Conservation (phyloP, 2,888 invertebrate species). For the Diachrysia chrysitis region DNA sequence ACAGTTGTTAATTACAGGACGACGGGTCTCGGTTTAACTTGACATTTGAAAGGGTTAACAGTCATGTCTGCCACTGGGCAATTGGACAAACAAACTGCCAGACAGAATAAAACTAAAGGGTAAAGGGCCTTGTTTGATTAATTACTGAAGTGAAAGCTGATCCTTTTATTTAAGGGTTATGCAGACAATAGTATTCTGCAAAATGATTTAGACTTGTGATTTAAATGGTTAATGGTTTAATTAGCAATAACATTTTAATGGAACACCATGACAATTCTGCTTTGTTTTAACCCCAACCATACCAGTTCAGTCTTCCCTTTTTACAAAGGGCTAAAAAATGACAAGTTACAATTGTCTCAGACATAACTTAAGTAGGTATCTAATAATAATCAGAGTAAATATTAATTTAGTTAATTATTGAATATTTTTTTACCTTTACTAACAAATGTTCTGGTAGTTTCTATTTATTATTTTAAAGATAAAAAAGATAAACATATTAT, state of each 20-base stretch:
- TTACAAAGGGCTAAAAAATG: too few species aligned
- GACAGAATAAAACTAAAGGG: constrained; percentile 72
- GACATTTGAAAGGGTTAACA: constrained; percentile 65
- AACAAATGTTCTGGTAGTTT: too few species aligned
- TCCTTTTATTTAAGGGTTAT: constrained; percentile 53
- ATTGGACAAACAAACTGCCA: constrained; percentile 72
- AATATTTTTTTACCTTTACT: too few species aligned
- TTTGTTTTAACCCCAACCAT: neutral
- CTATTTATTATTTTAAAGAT: too few species aligned
- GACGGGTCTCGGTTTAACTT: constrained; percentile 52
- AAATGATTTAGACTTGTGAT: neutral
- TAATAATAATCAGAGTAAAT: too few species aligned
- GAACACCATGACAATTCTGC: neutral
- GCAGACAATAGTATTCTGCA: constrained; percentile 37
- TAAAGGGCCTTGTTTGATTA: constrained; percentile 57
- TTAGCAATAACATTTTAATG: neutral
- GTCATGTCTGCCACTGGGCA: constrained; percentile 61
- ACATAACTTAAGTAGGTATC: too few species aligned
- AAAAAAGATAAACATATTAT: too few species aligned
- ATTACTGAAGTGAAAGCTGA: constrained; percentile 60
- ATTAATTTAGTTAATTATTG: too few species aligned
- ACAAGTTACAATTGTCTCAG: too few species aligned
- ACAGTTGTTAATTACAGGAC: constrained; percentile 53
- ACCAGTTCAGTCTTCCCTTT: too few species aligned
- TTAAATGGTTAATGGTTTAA: neutral